A percentile compares a stretch with the other conserved stretches of the same genome.
Conservation (phyloP, 2,797 vertebrate genomes). For the Pampus argenteus region DNA sequence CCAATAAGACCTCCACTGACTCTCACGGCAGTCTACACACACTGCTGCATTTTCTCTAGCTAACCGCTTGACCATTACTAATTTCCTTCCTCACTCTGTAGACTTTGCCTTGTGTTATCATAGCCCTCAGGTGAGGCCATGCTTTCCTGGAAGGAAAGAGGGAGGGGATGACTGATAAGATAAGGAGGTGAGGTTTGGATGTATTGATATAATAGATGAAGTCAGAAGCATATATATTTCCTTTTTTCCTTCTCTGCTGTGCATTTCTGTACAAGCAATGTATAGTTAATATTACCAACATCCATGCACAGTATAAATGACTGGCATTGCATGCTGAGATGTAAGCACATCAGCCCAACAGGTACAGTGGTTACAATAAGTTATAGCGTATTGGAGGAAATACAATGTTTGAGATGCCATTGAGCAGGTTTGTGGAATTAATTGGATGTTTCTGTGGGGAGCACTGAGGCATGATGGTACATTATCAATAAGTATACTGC, state of each 20-base stretch:
- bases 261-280: conserved; percentile 12
- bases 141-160: conserved; percentile 46
- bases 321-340: conserved; percentile 18
- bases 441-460: conserved; percentile 52
- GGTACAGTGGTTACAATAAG: conserved; percentile 8
- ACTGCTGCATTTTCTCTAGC: conserved; percentile 50
- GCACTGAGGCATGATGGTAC: conserved; percentile 37
- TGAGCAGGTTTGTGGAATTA: conserved; percentile 38
- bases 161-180: conserved; percentile 40
- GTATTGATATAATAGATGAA: conserved; percentile 32
- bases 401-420: conserved; percentile 8
- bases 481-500: conserved; percentile 48
- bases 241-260: neutral
- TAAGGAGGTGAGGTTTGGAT: conserved; percentile 33
- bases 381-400: conserved; percentile 33
- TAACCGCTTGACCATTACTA: conserved; percentile 58
- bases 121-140: conserved; percentile 61
- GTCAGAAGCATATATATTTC: conserved; percentile 7
- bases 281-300: conserved; percentile 13
- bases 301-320: conserved; percentile 6
- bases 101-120: conserved; percentile 61
- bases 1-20: conserved; percentile 64
- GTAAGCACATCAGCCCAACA: conserved; percentile 25
- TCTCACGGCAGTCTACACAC: conserved; percentile 61
- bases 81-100: conserved; percentile 55